Evolutionary conservation across 1,140 invertebrate species (phyloP).

Genomic region (Drosophila dunni): DNA sequence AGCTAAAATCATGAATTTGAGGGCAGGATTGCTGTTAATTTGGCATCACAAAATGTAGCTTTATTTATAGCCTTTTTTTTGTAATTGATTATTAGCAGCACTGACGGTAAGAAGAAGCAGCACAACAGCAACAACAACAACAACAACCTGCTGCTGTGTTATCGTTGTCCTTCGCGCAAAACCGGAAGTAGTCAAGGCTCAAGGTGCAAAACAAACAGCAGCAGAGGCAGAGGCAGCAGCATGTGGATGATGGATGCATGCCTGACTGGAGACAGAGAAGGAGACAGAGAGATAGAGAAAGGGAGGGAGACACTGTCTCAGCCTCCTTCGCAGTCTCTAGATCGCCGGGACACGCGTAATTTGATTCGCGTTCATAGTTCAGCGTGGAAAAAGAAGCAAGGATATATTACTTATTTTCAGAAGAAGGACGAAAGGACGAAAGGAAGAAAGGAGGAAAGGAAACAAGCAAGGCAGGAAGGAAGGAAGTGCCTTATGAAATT

Average conservation of each 20-base stretch:
- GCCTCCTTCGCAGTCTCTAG: background rate
- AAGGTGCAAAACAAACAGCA: conserved; percentile 70
- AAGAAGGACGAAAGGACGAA: background rate
- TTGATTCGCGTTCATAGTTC: conserved; percentile 74
- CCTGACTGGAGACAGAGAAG: conserved; percentile 3
- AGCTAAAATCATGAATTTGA: too few relatives aligned
- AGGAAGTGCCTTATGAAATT: conserved; percentile 71
- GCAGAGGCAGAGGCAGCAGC: conserved; percentile 33
- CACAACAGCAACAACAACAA: conserved; percentile 37
- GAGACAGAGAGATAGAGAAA: background rate
- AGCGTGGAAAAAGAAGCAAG: background rate
- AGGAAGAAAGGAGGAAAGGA: conserved; percentile 34
- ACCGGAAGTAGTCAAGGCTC: conserved; percentile 80
- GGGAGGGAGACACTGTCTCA: conserved; percentile 1
- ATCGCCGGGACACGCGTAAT: conserved; percentile 56
- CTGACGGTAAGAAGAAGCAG: too few relatives aligned
- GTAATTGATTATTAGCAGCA: too few relatives aligned
- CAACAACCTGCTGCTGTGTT: conserved; percentile 66
- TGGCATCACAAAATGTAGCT: too few relatives aligned
- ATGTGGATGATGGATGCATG: conserved; percentile 67
- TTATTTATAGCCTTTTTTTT: too few relatives aligned
- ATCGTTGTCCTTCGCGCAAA: conserved; percentile 75
- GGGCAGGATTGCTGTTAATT: too few relatives aligned
- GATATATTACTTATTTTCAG: too few relatives aligned
- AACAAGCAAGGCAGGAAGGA: conserved; percentile 60